These are phyloP conservation scores for Trichacis sp. DNA, from an alignment of 2,888 invertebrate genomes.

Conservation along the genomic window DNA sequence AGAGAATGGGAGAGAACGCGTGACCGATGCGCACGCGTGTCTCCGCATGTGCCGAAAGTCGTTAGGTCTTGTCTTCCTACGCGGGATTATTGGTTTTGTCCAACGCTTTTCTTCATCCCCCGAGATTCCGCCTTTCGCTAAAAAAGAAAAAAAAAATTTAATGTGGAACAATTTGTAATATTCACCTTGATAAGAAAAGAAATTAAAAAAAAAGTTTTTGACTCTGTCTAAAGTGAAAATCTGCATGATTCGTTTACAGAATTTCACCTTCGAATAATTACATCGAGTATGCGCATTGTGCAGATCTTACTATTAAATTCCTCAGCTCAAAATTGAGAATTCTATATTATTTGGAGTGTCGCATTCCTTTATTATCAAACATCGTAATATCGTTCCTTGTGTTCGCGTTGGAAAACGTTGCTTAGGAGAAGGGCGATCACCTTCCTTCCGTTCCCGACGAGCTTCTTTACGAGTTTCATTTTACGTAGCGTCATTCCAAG, in stretches of 20 bases:
- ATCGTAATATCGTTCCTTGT: too few relatives aligned
- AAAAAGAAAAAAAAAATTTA: neutral
- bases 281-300: too few relatives aligned
- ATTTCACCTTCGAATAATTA: too few relatives aligned
- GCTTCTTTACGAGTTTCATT: constrained; percentile 64
- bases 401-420: constrained; percentile 11
- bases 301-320: too few relatives aligned
- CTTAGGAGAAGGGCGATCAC: constrained; percentile 34
- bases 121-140: neutral
- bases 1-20: constrained; percentile 50
- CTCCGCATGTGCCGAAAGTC: constrained; percentile 53
- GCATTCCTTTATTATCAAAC: too few relatives aligned
- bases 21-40: constrained; percentile 65
- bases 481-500: constrained; percentile 61
- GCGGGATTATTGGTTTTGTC: constrained; percentile 17
- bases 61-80: constrained; percentile 43
- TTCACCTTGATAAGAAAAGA: too few relatives aligned
- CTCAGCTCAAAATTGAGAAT: too few relatives aligned
- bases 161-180: too few relatives aligned
- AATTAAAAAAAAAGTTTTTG: too few relatives aligned
- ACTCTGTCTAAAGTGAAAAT: too few relatives aligned
- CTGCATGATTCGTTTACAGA: too few relatives aligned
- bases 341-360: too few relatives aligned
- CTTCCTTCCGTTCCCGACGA: constrained; percentile 59
- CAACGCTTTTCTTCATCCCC: neutral